Evolutionary conservation across 2,888 invertebrate species (phyloP).

Genomic region (Axea sp.): DNA sequence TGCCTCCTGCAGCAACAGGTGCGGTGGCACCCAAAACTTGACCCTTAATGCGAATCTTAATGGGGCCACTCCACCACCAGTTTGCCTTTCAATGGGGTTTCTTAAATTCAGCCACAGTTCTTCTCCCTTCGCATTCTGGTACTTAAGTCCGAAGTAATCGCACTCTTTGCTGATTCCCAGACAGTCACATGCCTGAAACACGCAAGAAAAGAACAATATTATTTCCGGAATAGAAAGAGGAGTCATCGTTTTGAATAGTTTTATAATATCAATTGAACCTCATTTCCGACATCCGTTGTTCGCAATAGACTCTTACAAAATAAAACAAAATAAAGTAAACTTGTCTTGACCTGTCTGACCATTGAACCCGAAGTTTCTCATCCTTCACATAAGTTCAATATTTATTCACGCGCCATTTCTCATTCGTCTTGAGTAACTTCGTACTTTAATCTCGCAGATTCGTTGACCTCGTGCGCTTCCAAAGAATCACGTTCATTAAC

Average conservation of each 20-base stretch:
- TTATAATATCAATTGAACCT: too few species aligned
- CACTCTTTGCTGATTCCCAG: conserved; percentile 91
- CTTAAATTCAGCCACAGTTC: conserved; percentile 92
- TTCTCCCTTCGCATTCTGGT: conserved; percentile 84
- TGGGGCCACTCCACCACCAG: conserved; percentile 83
- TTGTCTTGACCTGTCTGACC: too few species aligned
- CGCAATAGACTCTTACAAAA: too few species aligned
- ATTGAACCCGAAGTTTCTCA: too few species aligned
- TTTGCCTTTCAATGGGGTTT: conserved; percentile 89
- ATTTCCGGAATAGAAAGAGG: too few species aligned
- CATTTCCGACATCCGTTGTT: too few species aligned
- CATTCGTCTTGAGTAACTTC: conserved; percentile 28
- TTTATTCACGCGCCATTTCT: conserved; percentile 37
- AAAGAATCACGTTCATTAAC: conserved; percentile 16
- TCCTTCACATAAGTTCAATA: too few species aligned
- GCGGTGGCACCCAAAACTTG: conserved; percentile 95
- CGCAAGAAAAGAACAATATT: too few species aligned
- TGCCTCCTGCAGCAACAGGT: conserved; percentile 90
- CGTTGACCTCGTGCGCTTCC: not conserved
- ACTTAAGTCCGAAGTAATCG: conserved; percentile 93
- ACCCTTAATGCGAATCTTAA: conserved; percentile 87
- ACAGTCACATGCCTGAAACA: conserved; percentile 88
- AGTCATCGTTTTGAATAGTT: too few species aligned
- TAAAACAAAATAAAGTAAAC: too few species aligned
- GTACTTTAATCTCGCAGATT: conserved; percentile 20